Evolutionary conservation across 2,888 invertebrate species (phyloP), one percentile per base, ranked within the genome.

Genomic region (Rapana venosa): DNA sequence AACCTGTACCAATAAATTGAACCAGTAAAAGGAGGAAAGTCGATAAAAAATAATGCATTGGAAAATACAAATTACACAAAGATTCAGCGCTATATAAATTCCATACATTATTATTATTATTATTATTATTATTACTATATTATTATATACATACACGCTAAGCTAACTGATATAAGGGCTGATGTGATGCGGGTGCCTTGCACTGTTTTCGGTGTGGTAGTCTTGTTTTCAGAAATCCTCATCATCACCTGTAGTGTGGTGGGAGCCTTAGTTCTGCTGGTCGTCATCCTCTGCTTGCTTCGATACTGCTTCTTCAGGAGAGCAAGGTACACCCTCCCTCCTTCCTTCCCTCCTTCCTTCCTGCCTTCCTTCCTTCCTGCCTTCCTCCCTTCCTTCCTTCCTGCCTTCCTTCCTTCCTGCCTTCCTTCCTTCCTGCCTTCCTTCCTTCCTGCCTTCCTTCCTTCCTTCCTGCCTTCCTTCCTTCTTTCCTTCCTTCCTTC

Each of bases 181-280:
- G n/a, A n/a, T n/a, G n/a, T n/a, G n/a, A n/a, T n/a, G n/a, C n/a
- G n/a, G n/a, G n/a, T n/a, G n/a, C n/a, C 47, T 47, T 47, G 47
- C 8, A 61, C 61, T 61, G 61, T 61, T n/a, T n/a, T n/a, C n/a
- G n/a, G n/a, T n/a, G n/a, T n/a, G n/a, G n/a, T n/a, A n/a, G n/a
- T n/a, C 77, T 58, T 87, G 66, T 77, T 70, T 83, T 11, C 91
- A 92, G 92, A 92, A 74, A 87, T 92, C 35, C 88, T 92, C 87
- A 90, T 92, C 87, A 92, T 92, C 61, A 91, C 91, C 35, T 86
- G 87, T n/a, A 90, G 92, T 66, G 91, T 91, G 47, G 88, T 92
- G 30, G 92, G 91, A 0, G 90, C 91, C 11, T 61, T 92, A 1
- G 20, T 92, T 47, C 8, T 92, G 4, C 66, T 92, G 30, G 87